phyloP scores from a whole-genome alignment of 2,888 invertebrate species.

The Dilophus febrilis region DNA sequence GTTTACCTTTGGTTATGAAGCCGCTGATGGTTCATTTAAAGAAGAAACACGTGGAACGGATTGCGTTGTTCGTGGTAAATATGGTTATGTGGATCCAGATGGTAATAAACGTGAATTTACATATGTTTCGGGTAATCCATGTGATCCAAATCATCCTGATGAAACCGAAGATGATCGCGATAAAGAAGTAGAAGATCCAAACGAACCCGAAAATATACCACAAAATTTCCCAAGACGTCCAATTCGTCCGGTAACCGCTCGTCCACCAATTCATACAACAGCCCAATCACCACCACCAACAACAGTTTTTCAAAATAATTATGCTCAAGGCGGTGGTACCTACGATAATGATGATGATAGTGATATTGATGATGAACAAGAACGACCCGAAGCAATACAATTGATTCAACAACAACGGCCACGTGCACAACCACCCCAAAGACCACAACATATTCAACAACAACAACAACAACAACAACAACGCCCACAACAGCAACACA shows the following conservation, averaged over 20 bases:
- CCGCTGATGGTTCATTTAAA: constrained; percentile 72
- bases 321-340: constrained; percentile 30
- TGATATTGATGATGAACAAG: constrained; percentile 37
- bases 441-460: constrained; percentile 14
- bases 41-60: constrained; percentile 73
- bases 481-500: constrained; percentile 5
- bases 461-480: constrained; percentile 9
- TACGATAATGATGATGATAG: constrained; percentile 40
- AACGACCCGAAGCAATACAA: constrained; percentile 16
- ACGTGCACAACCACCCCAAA: constrained; percentile 16
- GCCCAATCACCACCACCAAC: constrained; percentile 37
- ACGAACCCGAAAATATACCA: constrained; percentile 41
- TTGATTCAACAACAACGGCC: constrained; percentile 21
- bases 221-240: constrained; percentile 44
- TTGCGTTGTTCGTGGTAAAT: constrained; percentile 73
- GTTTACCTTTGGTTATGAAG: constrained; percentile 42
- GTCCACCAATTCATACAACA: constrained; percentile 30
- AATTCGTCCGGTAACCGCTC: constrained; percentile 25
- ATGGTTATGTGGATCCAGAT: constrained; percentile 73
- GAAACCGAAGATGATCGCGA: constrained; percentile 41
- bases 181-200: constrained; percentile 35
- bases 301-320: constrained; percentile 54
- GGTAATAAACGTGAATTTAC: constrained; percentile 75
- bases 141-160: constrained; percentile 66
- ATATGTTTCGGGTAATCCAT: constrained; percentile 72